Evolutionary conservation across 2,113 vertebrate species (phyloP), one percentile per base, ranked within the genome.

Genomic region (Bettongia penicillata): DNA sequence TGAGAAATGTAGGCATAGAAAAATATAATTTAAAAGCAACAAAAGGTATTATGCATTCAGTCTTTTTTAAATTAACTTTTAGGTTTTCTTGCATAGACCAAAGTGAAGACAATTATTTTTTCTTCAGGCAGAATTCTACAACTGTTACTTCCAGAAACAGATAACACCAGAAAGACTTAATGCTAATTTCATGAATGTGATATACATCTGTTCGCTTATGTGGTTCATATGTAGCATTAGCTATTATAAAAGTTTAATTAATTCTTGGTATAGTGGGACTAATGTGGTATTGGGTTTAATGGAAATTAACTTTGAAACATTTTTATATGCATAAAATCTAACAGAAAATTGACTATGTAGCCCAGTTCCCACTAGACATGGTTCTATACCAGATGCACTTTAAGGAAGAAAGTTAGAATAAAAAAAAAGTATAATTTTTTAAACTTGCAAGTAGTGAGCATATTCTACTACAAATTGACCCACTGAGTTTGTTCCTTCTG

Each of bases 1-100:
- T 97, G 95, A 96, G n/a, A 90, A 96, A 95, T 95, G 43, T 55
- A 4, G 48, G 48, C 8, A 89, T 94, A 95, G 53, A 6, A 0
- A 96, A 93, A 96, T 94, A 84, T 94, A 96, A 94, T 48, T 96
- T 53, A 97, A 96, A 43, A 91, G n/a, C n/a, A 97, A 95, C 16
- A 96, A 96, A 24, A 9, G 0, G 92, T 10, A 96, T 95, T 28
- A 91, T 51, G 51, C 96, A 93, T 90, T 48, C 12, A 97, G 23
- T 90, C 55, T 23, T 90, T 96, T 94, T 84, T 98, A 91, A 96
- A 94, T 90, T 95, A 95, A n/a, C 47, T 95, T 95, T 94, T 93
- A 90, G 57, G 55, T 16, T 23, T 51, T 91, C 84, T 89, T 90
- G 90, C 51, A 90, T 92, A 94, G 93, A 19, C 24, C 49, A 51